phyloP scores from a whole-genome alignment of 2,797 vertebrate genomes.

The Naso thynnoides region DNA sequence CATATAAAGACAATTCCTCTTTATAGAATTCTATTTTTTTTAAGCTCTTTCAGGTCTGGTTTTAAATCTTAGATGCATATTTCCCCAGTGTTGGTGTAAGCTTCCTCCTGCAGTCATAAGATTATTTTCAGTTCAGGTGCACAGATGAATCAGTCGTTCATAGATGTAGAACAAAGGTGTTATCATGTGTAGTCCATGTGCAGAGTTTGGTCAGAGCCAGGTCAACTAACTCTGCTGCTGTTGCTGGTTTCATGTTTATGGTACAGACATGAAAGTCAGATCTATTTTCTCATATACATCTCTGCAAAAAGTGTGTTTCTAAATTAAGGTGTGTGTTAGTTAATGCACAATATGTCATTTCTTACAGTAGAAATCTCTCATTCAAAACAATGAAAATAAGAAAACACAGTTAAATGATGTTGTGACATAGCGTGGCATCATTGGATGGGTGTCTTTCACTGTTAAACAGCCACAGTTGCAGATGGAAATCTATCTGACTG shows the following conservation, averaged over 20 bases:
- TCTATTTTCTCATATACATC: background rate
- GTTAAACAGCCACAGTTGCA: no score
- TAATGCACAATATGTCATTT: no score
- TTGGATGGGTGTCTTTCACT: no score
- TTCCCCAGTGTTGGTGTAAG: background rate
- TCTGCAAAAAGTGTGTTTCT: background rate
- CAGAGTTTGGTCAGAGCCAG: background rate
- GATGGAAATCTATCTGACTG: no score
- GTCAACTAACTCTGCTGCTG: background rate
- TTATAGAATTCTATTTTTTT: slow-evolving; percentile 32
- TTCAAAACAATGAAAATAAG: no score
- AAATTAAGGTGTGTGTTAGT: background rate
- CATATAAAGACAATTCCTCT: slow-evolving; percentile 20
- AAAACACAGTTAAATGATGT: no score
- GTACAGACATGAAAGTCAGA: background rate
- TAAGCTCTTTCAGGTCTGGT: slow-evolving; percentile 40
- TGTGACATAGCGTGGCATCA: no score
- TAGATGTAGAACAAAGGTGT: background rate
- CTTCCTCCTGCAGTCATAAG: background rate
- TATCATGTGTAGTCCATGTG: no score
- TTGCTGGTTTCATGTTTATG: background rate
- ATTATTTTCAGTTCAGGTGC: background rate
- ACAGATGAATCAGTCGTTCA: slow-evolving; percentile 1
- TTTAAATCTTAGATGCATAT: slow-evolving; percentile 21
- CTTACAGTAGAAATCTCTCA: no score